Base-by-base conservation (phyloP, 2,888 invertebrate species). In the Megalurothrips usitatus region DNA sequence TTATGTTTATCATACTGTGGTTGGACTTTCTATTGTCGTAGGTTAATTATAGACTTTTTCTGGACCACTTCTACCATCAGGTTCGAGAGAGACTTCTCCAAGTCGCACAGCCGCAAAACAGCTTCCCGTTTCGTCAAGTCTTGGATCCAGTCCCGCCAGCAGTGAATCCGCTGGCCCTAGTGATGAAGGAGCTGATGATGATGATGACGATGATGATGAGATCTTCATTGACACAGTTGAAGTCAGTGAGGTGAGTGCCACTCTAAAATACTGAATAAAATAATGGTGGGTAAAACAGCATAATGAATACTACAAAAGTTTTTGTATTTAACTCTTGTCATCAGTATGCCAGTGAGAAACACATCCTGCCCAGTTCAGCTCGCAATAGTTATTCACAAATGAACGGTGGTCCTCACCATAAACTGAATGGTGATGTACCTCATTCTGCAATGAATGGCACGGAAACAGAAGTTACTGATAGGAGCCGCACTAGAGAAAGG, bases 181-280 rank as follows among this genome's bases (percentile, higher is more conserved):
- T 75, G 68, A 75, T 75, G 68, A 75, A 26, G 68, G 68, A 26
- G 58, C 58, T 1, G 58, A 58, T 58, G 84, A 85, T 26, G 85
- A 85, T 28, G 93, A 93, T 28, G 93, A 93, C 86, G 92, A 92
- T 85, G 92, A 92, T 79, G 93, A 93, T 84, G 94, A 94, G 85
- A 94, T 94, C 87, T 95, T 92, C 86, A 94, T 92, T 81, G 94
- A 95, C 87, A 94, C 94, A 19, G 91, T 94, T 83, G 94, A 95
- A 87, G 92, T 94, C 86, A 88, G 88, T 88, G 79, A 82, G 68
- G 68, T 75, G 26, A 75, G 68, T 12, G 34, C 3, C 34, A 43
- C 34, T 43, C 34, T 43, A 6, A 43, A n/a, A 58, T 19, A 58
- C 58, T 9, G 14, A 58, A 58, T 19, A 58, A 6, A 19, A 19